Evolutionary conservation across 2,888 invertebrate species (phyloP).

Genomic region (Metopia argyrocephala): DNA sequence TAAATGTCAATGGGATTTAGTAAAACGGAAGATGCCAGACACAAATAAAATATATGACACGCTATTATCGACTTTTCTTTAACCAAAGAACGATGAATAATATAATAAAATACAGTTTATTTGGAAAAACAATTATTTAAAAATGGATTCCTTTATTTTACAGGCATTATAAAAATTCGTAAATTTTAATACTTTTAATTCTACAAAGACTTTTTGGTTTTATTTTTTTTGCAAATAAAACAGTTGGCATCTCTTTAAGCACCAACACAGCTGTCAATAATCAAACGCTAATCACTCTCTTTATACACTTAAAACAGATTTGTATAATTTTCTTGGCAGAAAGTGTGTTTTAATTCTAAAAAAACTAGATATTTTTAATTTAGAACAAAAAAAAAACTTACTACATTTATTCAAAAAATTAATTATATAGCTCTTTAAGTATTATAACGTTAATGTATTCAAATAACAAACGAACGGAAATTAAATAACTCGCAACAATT

Average conservation of each 20-base stretch:
- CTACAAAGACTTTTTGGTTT: not conserved
- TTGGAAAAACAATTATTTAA: too few relatives aligned
- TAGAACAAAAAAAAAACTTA: not conserved
- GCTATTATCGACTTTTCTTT: too few relatives aligned
- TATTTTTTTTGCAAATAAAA: not conserved
- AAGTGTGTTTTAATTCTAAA: conserved; percentile 31
- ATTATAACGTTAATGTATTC: conserved; percentile 32
- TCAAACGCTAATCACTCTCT: not conserved
- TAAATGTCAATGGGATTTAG: too few relatives aligned
- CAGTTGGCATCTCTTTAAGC: conserved; percentile 34
- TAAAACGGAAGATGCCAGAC: too few relatives aligned
- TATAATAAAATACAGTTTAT: too few relatives aligned
- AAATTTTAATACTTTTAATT: too few relatives aligned
- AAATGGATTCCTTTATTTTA: too few relatives aligned
- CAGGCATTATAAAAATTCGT: too few relatives aligned
- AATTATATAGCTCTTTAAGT: not conserved
- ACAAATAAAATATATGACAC: too few relatives aligned
- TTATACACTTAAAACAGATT: conserved; percentile 26
- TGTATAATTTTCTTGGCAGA: conserved; percentile 26
- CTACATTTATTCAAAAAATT: not conserved
- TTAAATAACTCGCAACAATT: conserved; percentile 56
- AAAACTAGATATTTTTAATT: not conserved
- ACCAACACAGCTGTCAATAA: conserved; percentile 34
- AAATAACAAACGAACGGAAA: conserved; percentile 62
- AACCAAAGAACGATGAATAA: too few relatives aligned